A percentile compares a stretch with the other conserved stretches of the same genome.
Evolutionary conservation across 2,888 invertebrate genomes (phyloP).

Genomic region (Oscheius onirici): DNA sequence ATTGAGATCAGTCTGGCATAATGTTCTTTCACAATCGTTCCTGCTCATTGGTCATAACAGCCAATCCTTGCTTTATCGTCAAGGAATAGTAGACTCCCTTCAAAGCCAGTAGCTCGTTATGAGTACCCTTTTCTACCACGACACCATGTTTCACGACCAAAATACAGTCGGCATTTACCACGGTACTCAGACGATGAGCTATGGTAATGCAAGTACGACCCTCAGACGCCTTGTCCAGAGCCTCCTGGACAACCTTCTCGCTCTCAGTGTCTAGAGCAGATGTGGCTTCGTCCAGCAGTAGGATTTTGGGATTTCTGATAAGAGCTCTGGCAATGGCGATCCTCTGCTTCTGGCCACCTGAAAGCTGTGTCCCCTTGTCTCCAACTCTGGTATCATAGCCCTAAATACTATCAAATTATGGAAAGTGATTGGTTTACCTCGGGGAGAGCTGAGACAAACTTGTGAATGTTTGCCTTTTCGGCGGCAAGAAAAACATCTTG

Average conservation of each 20-base stretch:
- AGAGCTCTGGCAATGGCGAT: slow-evolving; percentile 74
- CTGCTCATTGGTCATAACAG: neutral
- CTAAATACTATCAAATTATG: too few relatives aligned
- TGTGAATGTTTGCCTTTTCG: slow-evolving; percentile 73
- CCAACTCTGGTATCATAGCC: slow-evolving; percentile 72
- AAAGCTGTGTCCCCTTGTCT: slow-evolving; percentile 73
- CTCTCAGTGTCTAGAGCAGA: slow-evolving; percentile 73
- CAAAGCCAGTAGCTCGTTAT: slow-evolving; percentile 78
- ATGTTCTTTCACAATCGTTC: neutral
- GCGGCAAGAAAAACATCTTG: slow-evolving; percentile 71
- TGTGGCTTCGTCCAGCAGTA: slow-evolving; percentile 72
- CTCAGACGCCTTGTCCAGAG: slow-evolving; percentile 76
- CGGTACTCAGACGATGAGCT: slow-evolving; percentile 75
- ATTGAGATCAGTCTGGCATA: too few relatives aligned
- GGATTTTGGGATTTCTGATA: slow-evolving; percentile 71
- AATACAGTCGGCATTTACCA: slow-evolving; percentile 72
- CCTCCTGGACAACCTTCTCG: slow-evolving; percentile 73
- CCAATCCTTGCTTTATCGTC: slow-evolving; percentile 59
- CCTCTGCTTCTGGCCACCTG: slow-evolving; percentile 74
- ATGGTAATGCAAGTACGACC: slow-evolving; percentile 74
- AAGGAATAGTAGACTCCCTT: slow-evolving; percentile 80
- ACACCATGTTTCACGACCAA: slow-evolving; percentile 63
- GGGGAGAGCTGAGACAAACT: slow-evolving; percentile 73
- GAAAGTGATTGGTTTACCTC: slow-evolving; percentile 51
- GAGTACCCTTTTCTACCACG: slow-evolving; percentile 79